These are phyloP conservation scores for Notocelia uddmanniana DNA, from an alignment of 2,888 invertebrate species.

Conservation along the genomic window DNA sequence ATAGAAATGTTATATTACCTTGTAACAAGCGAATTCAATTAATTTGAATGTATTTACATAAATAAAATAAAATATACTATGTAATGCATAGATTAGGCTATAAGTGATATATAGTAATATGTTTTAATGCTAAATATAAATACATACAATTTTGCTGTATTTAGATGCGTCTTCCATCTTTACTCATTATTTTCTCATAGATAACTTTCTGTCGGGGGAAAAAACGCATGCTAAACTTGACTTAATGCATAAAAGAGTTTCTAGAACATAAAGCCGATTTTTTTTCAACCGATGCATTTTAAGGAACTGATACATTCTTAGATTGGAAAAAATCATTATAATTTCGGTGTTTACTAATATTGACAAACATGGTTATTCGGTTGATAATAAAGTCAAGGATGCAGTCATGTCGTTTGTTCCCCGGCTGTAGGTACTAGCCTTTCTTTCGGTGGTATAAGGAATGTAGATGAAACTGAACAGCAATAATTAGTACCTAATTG, in stretches of 20 bases:
- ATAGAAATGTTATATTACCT: conserved; percentile 63
- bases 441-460: conserved; percentile 78
- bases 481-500: conserved; percentile 83
- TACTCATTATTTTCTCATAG: conserved; percentile 79
- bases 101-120: conserved; percentile 81
- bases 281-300: too few relatives aligned
- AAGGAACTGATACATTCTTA: too few relatives aligned
- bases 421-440: conserved; percentile 67
- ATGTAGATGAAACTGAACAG: conserved; percentile 80
- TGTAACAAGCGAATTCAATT: conserved; percentile 71
- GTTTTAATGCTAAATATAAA: conserved; percentile 74
- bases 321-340: too few relatives aligned
- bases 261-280: too few relatives aligned
- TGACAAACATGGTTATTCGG: too few relatives aligned
- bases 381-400: too few relatives aligned
- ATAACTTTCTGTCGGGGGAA: conserved; percentile 60
- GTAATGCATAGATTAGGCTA: conserved; percentile 74
- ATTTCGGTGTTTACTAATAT: too few relatives aligned
- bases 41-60: conserved; percentile 72
- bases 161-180: conserved; percentile 85
- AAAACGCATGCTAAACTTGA: conserved; percentile 5
- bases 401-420: conserved; percentile 46
- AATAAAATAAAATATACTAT: conserved; percentile 65
- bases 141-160: conserved; percentile 83
- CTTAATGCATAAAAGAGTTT: too few relatives aligned